phyloP scores from a whole-genome alignment of 2,888 invertebrate species.

The Anoncus sp. region DNA sequence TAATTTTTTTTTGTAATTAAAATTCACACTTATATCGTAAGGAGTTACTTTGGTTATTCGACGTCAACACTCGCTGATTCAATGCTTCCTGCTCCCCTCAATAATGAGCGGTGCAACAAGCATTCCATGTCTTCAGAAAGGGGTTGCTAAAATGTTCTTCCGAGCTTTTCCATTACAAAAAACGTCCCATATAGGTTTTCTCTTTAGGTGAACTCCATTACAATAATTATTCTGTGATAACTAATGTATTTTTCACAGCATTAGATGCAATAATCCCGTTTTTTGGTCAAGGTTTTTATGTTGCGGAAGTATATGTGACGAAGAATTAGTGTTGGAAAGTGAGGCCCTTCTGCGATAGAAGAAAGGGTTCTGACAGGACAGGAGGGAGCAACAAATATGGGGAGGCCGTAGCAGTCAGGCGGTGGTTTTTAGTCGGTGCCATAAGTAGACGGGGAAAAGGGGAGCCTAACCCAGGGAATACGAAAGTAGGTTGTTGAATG shows the following conservation, averaged over 20 bases:
- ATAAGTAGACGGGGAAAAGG: constrained; percentile 55
- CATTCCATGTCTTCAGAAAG: no score
- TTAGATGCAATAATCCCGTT: neutral
- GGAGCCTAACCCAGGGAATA: constrained; percentile 72
- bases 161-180: no score
- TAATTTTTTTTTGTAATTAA: no score
- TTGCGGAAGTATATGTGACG: constrained; percentile 15
- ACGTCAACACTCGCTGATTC: no score
- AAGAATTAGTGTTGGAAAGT: constrained; percentile 32
- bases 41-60: no score
- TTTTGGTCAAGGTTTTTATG: constrained; percentile 2
- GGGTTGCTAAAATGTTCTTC: no score
- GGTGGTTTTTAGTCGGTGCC: constrained; percentile 50
- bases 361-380: constrained; percentile 44
- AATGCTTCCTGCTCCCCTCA: no score
- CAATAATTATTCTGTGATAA: neutral
- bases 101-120: no score
- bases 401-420: constrained; percentile 34
- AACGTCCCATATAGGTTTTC: no score
- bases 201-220: no score
- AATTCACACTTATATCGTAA: no score
- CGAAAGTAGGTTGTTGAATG: constrained; percentile 74
- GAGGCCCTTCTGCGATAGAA: constrained; percentile 19
- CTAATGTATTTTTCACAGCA: neutral
- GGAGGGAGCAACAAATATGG: constrained; percentile 47